Conservation (phyloP, 2,797 vertebrate genomes). For the Neomorphus geoffroyi region DNA sequence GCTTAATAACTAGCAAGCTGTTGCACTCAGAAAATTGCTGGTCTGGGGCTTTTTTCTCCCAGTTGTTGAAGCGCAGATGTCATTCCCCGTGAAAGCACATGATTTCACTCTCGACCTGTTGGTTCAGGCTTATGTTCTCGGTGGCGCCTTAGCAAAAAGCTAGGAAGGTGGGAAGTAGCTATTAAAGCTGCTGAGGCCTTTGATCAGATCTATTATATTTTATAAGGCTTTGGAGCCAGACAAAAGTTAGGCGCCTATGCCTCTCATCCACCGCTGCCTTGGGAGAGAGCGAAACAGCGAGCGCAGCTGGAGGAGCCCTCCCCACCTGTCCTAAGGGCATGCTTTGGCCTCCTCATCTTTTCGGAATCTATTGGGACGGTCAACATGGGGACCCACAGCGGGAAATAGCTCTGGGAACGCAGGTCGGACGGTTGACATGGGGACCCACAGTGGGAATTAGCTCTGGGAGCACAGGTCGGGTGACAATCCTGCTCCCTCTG, state of each 20-base stretch:
- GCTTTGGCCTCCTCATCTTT: background rate
- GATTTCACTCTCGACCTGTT: constrained; percentile 26
- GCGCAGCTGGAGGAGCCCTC: background rate
- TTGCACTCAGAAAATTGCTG: background rate
- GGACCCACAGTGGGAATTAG: background rate
- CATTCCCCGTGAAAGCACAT: constrained; percentile 5
- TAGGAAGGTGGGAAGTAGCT: constrained; percentile 22
- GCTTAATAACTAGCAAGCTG: constrained; percentile 15
- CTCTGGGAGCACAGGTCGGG: background rate
- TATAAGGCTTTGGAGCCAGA: background rate
- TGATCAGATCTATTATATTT: constrained; percentile 62
- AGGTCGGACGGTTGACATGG: fast-evolving
- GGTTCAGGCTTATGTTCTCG: background rate
- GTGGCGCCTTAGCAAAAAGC: constrained; percentile 7
- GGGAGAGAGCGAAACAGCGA: background rate
- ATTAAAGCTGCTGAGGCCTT: constrained; percentile 49
- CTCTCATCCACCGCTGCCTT: background rate
- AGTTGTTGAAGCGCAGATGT: background rate
- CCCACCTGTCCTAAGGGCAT: background rate
- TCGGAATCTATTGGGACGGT: fast-evolving
- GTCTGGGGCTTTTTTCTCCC: constrained; percentile 15
- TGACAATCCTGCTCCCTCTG: background rate
- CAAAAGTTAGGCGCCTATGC: background rate
- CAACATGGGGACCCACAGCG: fast-evolving
- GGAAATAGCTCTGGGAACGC: background rate